Conservation (phyloP, 2,888 invertebrate genomes). For the Chloromyia formosa region DNA sequence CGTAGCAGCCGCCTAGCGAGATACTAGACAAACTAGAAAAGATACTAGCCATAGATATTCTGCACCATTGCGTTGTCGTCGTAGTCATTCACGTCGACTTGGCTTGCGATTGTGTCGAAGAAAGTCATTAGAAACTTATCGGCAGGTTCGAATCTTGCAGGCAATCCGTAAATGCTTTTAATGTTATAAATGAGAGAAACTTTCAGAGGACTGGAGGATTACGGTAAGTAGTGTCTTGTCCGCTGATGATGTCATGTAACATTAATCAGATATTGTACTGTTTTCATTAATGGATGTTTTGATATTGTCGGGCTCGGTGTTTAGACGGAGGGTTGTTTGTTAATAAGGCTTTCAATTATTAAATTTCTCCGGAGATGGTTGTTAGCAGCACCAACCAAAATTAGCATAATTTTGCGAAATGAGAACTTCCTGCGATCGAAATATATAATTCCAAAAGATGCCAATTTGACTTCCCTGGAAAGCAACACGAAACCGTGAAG, state of each 20-base stretch:
- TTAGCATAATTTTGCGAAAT: too few relatives aligned
- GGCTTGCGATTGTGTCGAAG: slow-evolving; percentile 30
- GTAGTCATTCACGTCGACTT: background rate
- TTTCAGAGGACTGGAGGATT: slow-evolving; percentile 32
- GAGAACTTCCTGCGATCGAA: too few relatives aligned
- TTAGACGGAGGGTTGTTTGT: too few relatives aligned
- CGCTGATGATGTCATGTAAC: slow-evolving; percentile 28
- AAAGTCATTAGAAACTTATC: slow-evolving; percentile 43
- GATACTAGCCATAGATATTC: background rate
- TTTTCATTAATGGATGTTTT: slow-evolving; percentile 30
- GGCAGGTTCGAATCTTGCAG: slow-evolving; percentile 32
- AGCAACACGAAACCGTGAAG: background rate
- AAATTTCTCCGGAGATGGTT: too few relatives aligned
- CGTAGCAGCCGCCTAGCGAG: background rate
- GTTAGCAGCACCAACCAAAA: too few relatives aligned
- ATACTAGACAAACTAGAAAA: slow-evolving; percentile 7
- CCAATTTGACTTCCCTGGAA: background rate
- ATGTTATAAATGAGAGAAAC: slow-evolving; percentile 40
- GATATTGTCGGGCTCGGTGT: background rate
- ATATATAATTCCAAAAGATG: too few relatives aligned
- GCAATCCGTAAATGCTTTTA: slow-evolving; percentile 41
- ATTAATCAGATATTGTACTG: slow-evolving; percentile 41
- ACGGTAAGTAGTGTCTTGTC: slow-evolving; percentile 39
- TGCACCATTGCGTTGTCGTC: background rate
- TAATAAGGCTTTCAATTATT: too few relatives aligned